phyloP scores from a whole-genome alignment of 2,888 invertebrate species.

The Panopea generosa region DNA sequence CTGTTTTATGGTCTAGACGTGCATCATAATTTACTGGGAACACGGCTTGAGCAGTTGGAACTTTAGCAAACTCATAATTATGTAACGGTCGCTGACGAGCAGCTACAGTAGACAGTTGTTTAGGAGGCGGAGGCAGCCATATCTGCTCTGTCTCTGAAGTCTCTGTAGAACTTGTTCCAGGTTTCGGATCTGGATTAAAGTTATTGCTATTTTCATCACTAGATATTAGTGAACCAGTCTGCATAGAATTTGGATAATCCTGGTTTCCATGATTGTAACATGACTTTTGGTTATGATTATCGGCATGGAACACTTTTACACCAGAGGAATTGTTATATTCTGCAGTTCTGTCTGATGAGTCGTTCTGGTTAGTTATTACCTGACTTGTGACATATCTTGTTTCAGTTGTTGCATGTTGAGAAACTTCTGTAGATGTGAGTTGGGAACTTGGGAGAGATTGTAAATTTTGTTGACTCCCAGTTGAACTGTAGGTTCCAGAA shows the following conservation, averaged over 20 bases:
- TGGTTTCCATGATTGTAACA: no score
- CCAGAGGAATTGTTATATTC: no score
- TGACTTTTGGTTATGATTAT: no score
- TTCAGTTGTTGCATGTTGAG: no score
- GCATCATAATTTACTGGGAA: slow-evolving; percentile 73
- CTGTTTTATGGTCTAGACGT: slow-evolving; percentile 26
- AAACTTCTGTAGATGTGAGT: no score
- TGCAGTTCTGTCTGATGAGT: no score
- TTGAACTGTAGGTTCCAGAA: no score
- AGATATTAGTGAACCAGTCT: background rate
- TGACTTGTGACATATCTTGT: no score
- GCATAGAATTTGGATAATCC: background rate
- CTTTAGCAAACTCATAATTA: slow-evolving; percentile 69
- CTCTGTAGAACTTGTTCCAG: background rate
- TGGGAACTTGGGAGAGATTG: no score
- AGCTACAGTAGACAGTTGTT: slow-evolving; percentile 14
- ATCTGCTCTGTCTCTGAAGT: slow-evolving; percentile 27
- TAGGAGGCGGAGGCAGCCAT: slow-evolving; percentile 64
- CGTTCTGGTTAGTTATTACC: no score
- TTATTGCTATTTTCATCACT: background rate
- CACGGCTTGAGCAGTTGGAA: slow-evolving; percentile 73
- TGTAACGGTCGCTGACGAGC: slow-evolving; percentile 4
- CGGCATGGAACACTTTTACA: no score
- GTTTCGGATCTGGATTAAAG: background rate
- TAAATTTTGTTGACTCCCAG: no score